A percentile compares a stretch with the other conserved stretches of the same genome.
Conservation (phyloP, 2,888 invertebrate genomes). For the Clusia tigrina region DNA sequence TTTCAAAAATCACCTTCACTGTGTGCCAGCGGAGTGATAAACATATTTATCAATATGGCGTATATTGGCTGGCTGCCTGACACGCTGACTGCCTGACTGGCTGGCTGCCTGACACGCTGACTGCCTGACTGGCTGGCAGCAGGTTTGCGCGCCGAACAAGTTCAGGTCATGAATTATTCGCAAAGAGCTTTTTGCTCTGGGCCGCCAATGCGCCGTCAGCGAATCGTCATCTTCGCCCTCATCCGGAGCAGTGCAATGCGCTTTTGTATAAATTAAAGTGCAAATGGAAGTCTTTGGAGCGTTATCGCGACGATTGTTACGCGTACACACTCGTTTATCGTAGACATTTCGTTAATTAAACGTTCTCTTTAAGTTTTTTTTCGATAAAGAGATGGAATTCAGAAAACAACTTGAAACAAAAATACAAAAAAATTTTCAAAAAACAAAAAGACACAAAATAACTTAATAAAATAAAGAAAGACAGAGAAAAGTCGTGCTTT, state of each 20-base stretch:
- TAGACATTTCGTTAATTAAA: constrained; percentile 3
- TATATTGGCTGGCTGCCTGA: constrained; percentile 10
- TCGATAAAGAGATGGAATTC: neutral
- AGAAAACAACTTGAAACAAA: too few relatives aligned
- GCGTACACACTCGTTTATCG: neutral
- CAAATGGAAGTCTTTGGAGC: too few relatives aligned
- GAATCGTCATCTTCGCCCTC: neutral
- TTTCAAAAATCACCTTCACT: constrained; percentile 46
- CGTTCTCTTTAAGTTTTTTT: neutral
- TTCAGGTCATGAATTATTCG: too few relatives aligned
- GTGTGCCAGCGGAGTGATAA: constrained; percentile 45
- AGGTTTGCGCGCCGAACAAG: too few relatives aligned
- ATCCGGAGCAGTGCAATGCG: too few relatives aligned
- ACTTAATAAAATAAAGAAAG: constrained; percentile 10
- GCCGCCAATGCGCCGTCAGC: neutral
- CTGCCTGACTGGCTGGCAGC: too few relatives aligned
- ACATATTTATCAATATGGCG: constrained; percentile 55
- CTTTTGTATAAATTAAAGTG: too few relatives aligned
- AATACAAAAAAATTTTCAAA: too few relatives aligned
- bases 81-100: too few relatives aligned
- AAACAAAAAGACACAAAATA: too few relatives aligned
- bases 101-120: too few relatives aligned
- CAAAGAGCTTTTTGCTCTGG: neutral
- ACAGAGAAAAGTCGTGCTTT: neutral
- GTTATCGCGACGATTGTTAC: neutral